Percentiles rank a stretch among this genome's conserved stretches.
phyloP scores from a whole-genome alignment of 2,797 vertebrate species.

The Peromyscus aztecus region DNA sequence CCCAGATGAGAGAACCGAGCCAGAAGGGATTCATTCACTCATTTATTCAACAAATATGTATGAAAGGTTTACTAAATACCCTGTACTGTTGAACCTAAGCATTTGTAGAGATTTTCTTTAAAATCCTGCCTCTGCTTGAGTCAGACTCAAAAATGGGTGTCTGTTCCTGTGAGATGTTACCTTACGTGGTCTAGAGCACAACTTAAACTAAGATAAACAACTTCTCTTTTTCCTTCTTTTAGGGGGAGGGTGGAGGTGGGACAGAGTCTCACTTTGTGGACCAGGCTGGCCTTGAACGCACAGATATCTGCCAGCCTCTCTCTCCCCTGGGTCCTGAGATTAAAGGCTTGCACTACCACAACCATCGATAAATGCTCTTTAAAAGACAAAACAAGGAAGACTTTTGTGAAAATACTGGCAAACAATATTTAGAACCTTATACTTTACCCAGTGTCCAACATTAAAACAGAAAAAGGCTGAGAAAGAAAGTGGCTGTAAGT shows the following conservation, averaged over 20 bases:
- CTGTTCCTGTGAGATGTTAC: slow-evolving; percentile 13
- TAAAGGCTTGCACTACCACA: neutral
- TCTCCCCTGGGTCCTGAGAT: too few species aligned
- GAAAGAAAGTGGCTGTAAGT: neutral
- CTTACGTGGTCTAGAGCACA: neutral
- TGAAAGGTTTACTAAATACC: neutral
- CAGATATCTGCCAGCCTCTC: neutral
- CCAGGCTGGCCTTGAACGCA: neutral
- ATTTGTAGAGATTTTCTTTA: slow-evolving; percentile 25
- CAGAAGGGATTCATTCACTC: slow-evolving; percentile 30
- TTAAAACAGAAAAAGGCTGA: neutral
- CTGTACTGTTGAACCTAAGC: neutral
- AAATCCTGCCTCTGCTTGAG: neutral
- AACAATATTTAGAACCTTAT: neutral
- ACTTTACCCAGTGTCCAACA: neutral
- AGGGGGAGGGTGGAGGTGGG: too few species aligned
- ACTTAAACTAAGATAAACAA: neutral
- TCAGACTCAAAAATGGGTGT: neutral
- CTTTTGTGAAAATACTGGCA: slow-evolving; percentile 28
- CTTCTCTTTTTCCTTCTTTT: slow-evolving; percentile 21
- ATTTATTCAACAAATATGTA: slow-evolving; percentile 59
- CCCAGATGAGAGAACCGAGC: slow-evolving; percentile 51
- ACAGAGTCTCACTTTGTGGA: neutral
- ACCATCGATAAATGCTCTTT: neutral
- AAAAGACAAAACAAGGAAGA: slow-evolving; percentile 37